Conservation (phyloP, 2,113 vertebrate species). For the Ceyx cyanopectus region DNA sequence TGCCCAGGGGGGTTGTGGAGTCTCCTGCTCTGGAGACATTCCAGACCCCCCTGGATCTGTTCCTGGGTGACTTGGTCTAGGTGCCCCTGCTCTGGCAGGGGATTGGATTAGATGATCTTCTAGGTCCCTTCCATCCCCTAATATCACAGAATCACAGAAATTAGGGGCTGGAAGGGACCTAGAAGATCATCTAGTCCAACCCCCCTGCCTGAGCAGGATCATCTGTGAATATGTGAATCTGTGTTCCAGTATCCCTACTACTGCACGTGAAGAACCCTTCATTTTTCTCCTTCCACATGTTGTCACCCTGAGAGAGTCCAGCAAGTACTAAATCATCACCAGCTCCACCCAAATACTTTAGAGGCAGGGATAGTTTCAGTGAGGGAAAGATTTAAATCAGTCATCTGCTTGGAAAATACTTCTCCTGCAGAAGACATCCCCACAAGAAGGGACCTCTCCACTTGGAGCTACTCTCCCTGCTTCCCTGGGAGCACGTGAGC, state of each 20-base stretch:
- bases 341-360: background rate
- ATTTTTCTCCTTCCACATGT: background rate
- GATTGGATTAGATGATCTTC: no score
- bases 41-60: no score
- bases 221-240: no score
- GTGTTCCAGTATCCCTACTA: background rate
- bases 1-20: no score
- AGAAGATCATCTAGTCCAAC: no score
- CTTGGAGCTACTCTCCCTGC: background rate
- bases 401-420: background rate
- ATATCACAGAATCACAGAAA: no score
- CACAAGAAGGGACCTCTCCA: background rate
- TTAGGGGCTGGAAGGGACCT: no score
- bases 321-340: background rate
- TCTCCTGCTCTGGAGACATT: no score
- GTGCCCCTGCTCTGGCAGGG: no score
- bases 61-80: no score
- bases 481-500: accelerated
- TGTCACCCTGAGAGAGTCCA: background rate
- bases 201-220: no score
- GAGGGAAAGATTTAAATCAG: background rate
- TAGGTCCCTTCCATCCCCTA: no score
- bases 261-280: accelerated
- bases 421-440: background rate
- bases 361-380: background rate